Evolutionary conservation across 2,888 invertebrate species (phyloP).

Genomic region (Diaphora mendica): DNA sequence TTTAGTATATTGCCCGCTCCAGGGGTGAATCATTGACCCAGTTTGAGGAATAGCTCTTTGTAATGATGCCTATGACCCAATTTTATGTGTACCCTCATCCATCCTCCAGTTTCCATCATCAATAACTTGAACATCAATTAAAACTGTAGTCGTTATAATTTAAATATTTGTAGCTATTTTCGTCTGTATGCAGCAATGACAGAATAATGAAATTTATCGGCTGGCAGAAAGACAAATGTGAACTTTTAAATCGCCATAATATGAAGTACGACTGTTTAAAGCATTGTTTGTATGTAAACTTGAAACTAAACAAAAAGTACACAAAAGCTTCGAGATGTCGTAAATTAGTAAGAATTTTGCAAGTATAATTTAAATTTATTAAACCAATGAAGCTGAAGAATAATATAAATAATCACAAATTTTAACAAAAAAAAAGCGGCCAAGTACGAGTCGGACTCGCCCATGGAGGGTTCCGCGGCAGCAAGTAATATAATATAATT

Average conservation of each 20-base stretch:
- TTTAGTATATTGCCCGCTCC: constrained; percentile 13
- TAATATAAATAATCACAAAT: too few species aligned
- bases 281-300: too few species aligned
- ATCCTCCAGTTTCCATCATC: constrained; percentile 26
- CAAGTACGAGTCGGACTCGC: too few species aligned
- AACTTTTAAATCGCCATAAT: neutral
- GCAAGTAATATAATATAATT: too few species aligned
- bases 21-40: constrained; percentile 38
- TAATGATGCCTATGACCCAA: constrained; percentile 23
- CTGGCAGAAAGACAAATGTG: neutral
- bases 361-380: neutral
- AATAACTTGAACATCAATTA: constrained; percentile 35
- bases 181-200: neutral
- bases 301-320: neutral
- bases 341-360: neutral
- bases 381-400: too few species aligned
- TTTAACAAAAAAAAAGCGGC: too few species aligned
- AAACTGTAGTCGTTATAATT: constrained; percentile 32
- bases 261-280: neutral
- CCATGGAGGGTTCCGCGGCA: too few species aligned
- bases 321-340: neutral
- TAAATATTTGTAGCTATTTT: neutral
- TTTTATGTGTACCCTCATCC: constrained; percentile 32
- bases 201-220: neutral
- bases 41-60: constrained; percentile 24